Conservation (phyloP, 1,140 invertebrate species). For the Magallana gigas region DNA sequence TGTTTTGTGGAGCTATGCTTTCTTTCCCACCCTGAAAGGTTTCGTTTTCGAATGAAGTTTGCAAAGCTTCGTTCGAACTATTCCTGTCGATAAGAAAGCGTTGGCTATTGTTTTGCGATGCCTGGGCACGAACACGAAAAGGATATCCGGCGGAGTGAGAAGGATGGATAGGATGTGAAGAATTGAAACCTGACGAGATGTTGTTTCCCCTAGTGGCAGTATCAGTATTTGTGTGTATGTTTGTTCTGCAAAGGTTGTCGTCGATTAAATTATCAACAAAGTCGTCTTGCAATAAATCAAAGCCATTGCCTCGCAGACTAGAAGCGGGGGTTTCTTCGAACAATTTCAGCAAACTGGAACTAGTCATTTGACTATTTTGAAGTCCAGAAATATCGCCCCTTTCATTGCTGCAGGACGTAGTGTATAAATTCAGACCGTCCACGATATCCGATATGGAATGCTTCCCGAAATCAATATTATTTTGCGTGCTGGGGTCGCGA, state of each 20-base stretch:
- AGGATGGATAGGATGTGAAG: background rate
- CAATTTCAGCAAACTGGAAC: background rate
- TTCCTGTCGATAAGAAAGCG: background rate
- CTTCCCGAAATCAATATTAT: background rate
- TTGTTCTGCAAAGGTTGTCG: background rate
- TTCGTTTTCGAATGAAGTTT: background rate
- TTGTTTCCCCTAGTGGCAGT: background rate
- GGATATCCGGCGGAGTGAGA: too few species aligned
- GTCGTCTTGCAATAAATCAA: background rate
- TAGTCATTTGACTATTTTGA: background rate
- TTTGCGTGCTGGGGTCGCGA: background rate
- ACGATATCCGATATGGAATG: background rate
- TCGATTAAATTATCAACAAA: background rate
- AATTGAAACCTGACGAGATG: background rate
- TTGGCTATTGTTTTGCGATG: background rate
- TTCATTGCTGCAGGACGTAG: background rate
- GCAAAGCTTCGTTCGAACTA: background rate
- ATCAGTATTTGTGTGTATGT: background rate
- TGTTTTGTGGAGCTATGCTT: background rate
- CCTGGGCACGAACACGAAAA: too few species aligned
- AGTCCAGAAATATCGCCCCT: background rate
- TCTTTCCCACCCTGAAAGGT: background rate
- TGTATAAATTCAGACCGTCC: background rate
- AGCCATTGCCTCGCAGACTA: background rate
- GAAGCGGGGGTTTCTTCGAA: background rate